Evolutionary conservation across 1,140 invertebrate species (phyloP).

Genomic region (Sinella curviseta): DNA sequence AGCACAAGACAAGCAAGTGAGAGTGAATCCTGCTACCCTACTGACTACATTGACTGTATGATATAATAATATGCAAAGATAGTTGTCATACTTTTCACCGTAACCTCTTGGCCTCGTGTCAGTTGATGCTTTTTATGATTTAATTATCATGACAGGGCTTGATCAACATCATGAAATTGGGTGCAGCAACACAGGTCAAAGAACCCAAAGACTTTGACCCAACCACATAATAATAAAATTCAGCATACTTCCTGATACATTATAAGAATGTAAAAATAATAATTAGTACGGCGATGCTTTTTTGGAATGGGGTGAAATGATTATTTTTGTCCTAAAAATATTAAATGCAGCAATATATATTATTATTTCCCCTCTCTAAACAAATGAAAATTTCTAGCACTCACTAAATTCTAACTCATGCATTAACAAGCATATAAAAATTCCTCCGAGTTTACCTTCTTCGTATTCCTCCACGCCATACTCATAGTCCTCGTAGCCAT

Average conservation of each 20-base stretch:
- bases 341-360: neutral
- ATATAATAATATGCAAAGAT: slow-evolving; percentile 3
- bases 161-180: slow-evolving; percentile 27
- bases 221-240: slow-evolving; percentile 4
- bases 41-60: neutral
- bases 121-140: slow-evolving; percentile 17
- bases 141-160: slow-evolving; percentile 5
- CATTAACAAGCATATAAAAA: no score
- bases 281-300: neutral
- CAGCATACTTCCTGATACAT: slow-evolving; percentile 19
- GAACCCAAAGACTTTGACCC: slow-evolving; percentile 43
- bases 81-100: slow-evolving; percentile 12
- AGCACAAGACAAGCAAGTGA: neutral
- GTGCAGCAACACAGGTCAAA: slow-evolving; percentile 25
- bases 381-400: no score
- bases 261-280: neutral
- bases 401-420: no score
- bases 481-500: slow-evolving; percentile 46
- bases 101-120: slow-evolving; percentile 2
- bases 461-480: slow-evolving; percentile 43
- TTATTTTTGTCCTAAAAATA: neutral
- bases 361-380: neutral
- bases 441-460: slow-evolving; percentile 38
- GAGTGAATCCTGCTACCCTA: neutral
- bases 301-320: neutral